Evolutionary conservation across 2,113 vertebrate species (phyloP).

Genomic region (Notarius lentiginosus): DNA sequence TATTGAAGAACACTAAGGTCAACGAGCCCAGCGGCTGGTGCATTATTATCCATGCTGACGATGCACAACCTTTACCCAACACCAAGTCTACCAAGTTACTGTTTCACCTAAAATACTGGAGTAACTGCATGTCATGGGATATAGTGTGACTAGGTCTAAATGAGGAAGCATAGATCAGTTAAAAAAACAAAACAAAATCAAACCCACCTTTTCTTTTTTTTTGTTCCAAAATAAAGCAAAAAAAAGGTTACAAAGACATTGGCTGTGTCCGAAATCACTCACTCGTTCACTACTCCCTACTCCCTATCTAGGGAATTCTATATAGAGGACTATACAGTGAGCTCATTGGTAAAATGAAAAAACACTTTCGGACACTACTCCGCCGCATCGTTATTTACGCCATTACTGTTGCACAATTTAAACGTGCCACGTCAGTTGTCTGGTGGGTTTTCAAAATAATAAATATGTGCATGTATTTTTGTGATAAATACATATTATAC

Average conservation of each 20-base stretch:
- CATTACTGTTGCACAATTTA: too few species aligned
- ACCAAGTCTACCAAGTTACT: slow-evolving; percentile 52
- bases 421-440: too few species aligned
- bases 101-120: slow-evolving; percentile 48
- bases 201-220: not conserved
- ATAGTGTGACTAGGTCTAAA: not conserved
- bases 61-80: slow-evolving; percentile 59
- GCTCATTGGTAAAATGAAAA: too few species aligned
- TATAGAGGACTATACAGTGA: too few species aligned
- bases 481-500: too few species aligned
- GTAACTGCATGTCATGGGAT: slow-evolving; percentile 46
- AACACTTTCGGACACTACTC: too few species aligned
- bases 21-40: slow-evolving; percentile 14
- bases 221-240: slow-evolving; percentile 7
- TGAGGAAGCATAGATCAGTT: not conserved
- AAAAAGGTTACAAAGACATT: not conserved
- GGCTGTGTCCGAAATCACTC: too few species aligned
- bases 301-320: too few species aligned
- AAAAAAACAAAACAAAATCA: not conserved
- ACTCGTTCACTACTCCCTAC: too few species aligned
- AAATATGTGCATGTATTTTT: too few species aligned
- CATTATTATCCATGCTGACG: slow-evolving; percentile 57
- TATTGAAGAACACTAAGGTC: not conserved
- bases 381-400: too few species aligned
- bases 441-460: too few species aligned